Base-by-base conservation (phyloP, 2,797 vertebrate species). In the Tapirus indicus region DNA sequence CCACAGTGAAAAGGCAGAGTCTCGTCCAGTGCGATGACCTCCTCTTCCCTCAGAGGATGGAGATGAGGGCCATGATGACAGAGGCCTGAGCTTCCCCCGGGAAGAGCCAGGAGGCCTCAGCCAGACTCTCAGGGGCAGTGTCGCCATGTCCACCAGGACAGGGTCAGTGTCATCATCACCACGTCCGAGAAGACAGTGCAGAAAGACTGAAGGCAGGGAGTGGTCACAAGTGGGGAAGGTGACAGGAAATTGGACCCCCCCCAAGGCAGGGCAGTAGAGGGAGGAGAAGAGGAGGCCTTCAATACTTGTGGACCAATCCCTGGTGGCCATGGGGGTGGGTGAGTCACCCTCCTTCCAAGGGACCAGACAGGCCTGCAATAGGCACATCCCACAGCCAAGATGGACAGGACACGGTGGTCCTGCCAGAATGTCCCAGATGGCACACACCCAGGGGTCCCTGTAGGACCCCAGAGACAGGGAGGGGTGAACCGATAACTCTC, bases 401-500 rank as follows among this genome's bases (percentile, higher is more conserved):
- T 27, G 71, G 71, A 44, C 23, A 27, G 38, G 38, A 41, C 69
- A 27, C 6, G 3, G 69, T 44, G 23, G 5, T 16, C 23, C 8
- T 29, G 4, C 44, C 44, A 11, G 10, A 75, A 32, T 9, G 14
- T n/a, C 41, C 72, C 47, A 49, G 17, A 32, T 2, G 4, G 29
- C 74, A 52, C 74, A 52, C 47, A 20, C 74, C 29, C 27, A 9
- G 17, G 27, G 74, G 69, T 27, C 16, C 74, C 74, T 20, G 27
- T 5, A n/a, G 2, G 25, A 23, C 62, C 35, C 66, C 10, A 1
- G 66, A 54, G n/a, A 29, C 6, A 2, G 0, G 66, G 17, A 86
- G 17, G 17, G 12, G 60, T 8, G 20, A 0, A 7, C 80, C n/a
- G 29, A 32, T 4, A 6, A 18, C 7, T 11, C 47, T 52, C 14